These are phyloP conservation scores for Apodemia mormo DNA, from an alignment of 2,888 invertebrate species.

Conservation along the genomic window DNA sequence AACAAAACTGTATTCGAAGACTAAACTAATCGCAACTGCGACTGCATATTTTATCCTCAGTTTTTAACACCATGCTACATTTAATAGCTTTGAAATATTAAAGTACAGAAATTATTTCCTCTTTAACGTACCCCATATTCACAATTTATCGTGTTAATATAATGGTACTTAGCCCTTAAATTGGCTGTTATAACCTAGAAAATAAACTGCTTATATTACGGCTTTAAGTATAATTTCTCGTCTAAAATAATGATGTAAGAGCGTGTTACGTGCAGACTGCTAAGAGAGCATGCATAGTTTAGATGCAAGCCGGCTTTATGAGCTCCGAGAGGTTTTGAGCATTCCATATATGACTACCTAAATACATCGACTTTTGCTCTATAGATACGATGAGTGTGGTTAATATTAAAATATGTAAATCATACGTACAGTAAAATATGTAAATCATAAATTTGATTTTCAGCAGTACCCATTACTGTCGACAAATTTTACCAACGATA, in stretches of 20 bases:
- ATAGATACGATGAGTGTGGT: background rate
- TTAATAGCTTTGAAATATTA: too few species aligned
- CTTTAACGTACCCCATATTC: background rate
- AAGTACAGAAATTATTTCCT: background rate
- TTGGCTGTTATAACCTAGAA: background rate
- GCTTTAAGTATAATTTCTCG: constrained; percentile 10
- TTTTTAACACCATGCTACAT: too few species aligned
- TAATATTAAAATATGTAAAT: too few species aligned
- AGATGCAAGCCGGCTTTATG: constrained; percentile 1
- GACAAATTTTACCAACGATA: too few species aligned
- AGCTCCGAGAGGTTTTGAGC: background rate
- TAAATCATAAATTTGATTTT: too few species aligned
- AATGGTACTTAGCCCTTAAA: background rate
- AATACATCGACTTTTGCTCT: background rate
- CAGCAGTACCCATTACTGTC: too few species aligned
- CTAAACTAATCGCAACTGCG: too few species aligned
- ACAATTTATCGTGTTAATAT: background rate
- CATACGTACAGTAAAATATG: too few species aligned
- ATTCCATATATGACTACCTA: background rate
- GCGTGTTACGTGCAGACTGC: background rate
- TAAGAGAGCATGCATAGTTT: constrained; percentile 8
- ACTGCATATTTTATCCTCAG: too few species aligned
- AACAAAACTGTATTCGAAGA: too few species aligned
- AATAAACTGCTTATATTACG: background rate
- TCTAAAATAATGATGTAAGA: constrained; percentile 14